Conservation (phyloP, 2,797 vertebrate species). For the Acanthornis magna region DNA sequence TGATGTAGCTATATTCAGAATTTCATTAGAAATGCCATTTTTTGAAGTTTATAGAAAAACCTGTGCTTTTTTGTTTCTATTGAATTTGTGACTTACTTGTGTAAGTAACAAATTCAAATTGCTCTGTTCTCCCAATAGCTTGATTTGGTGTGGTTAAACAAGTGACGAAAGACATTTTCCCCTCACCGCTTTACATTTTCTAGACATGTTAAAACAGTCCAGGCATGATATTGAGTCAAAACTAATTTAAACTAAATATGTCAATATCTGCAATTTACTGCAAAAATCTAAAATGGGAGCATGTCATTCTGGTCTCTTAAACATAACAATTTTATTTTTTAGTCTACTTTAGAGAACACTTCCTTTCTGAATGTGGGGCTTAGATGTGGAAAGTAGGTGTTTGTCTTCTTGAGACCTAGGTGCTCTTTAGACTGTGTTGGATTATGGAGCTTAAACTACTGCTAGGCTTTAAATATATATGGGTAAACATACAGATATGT, state of each 20-base stretch:
- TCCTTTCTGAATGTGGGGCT: background rate
- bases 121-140: background rate
- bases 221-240: background rate
- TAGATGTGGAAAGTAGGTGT: background rate
- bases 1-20: background rate
- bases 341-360: background rate
- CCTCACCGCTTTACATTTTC: background rate
- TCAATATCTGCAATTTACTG: background rate
- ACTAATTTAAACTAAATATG: background rate
- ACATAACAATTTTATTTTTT: background rate
- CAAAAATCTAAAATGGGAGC: background rate
- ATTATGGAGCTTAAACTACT: conserved; percentile 1
- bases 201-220: background rate
- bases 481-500: background rate
- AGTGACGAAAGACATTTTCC: background rate
- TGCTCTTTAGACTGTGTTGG: conserved; percentile 28
- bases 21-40: background rate
- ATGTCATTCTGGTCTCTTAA: background rate
- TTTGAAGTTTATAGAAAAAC: background rate
- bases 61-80: background rate
- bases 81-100: background rate
- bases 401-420: conserved; percentile 14
- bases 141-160: background rate
- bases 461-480: conserved; percentile 34
- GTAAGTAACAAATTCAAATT: background rate